Conservation (phyloP, 2,888 invertebrate species). For the Sarcophaga carnaria region DNA sequence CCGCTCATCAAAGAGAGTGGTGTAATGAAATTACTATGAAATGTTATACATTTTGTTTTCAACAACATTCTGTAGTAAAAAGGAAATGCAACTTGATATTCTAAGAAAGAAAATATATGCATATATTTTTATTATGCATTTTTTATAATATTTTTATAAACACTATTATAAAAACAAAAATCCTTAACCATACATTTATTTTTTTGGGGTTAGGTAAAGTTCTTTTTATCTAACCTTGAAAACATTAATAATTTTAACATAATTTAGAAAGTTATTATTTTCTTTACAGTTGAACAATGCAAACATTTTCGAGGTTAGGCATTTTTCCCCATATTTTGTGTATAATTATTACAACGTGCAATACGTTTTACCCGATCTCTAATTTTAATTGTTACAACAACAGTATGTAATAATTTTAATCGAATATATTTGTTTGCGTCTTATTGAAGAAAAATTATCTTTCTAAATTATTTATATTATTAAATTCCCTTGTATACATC, state of each 20-base stretch:
- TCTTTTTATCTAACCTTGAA: slow-evolving; percentile 29
- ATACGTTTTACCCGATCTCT: slow-evolving; percentile 57
- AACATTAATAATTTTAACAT: slow-evolving; percentile 22
- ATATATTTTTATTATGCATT: slow-evolving; percentile 68
- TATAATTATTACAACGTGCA: slow-evolving; percentile 37
- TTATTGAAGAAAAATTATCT: not conserved
- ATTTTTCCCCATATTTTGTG: not conserved
- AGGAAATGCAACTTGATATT: slow-evolving; percentile 74
- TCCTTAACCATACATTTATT: not conserved
- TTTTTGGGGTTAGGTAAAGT: slow-evolving; percentile 55
- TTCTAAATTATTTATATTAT: slow-evolving; percentile 29
- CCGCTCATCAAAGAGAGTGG: slow-evolving; percentile 54
- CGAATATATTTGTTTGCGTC: not conserved
- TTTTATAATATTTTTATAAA: slow-evolving; percentile 36
- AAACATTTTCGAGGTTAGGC: slow-evolving; percentile 12
- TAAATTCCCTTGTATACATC: slow-evolving; percentile 45
- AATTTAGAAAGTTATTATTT: slow-evolving; percentile 36
- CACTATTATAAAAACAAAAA: slow-evolving; percentile 34
- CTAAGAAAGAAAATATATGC: slow-evolving; percentile 73
- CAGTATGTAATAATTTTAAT: not conserved
- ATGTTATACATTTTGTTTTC: slow-evolving; percentile 63
- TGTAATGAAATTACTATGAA: slow-evolving; percentile 41
- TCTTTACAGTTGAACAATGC: not conserved
- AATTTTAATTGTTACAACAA: not conserved
- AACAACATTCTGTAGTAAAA: slow-evolving; percentile 76